Percentiles rank a stretch among this genome's conserved stretches.
phyloP scores from a whole-genome alignment of 2,888 invertebrate genomes.

The Spodoptera picta region DNA sequence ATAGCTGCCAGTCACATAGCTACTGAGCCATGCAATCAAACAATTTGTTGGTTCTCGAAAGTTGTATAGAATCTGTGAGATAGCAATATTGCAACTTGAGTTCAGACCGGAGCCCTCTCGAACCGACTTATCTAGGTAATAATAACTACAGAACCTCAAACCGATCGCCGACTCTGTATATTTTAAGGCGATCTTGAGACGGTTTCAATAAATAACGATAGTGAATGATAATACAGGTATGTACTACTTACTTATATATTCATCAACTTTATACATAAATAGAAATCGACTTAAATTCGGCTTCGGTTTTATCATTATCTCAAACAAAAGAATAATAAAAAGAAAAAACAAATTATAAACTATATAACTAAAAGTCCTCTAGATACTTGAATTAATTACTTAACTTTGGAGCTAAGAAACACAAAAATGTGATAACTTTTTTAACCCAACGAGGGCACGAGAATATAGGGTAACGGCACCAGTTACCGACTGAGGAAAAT shows the following conservation, averaged over 20 bases:
- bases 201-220: conserved; percentile 27
- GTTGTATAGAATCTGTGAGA: conserved; percentile 55
- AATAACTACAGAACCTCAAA: conserved; percentile 71
- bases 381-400: conserved; percentile 8
- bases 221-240: too few species aligned
- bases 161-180: conserved; percentile 34
- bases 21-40: conserved; percentile 1
- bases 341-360: too few species aligned
- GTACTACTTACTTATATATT: too few species aligned
- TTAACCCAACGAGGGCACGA: conserved; percentile 13
- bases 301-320: too few species aligned
- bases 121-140: conserved; percentile 77
- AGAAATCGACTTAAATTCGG: too few species aligned
- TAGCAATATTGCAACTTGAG: conserved; percentile 75
- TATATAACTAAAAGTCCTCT: too few species aligned
- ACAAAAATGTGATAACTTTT: conserved; percentile 6
- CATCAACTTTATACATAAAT: background rate
- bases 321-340: too few species aligned
- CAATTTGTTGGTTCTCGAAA: conserved; percentile 34
- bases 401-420: conserved; percentile 7
- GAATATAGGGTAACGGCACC: conserved; percentile 6
- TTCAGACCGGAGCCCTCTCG: conserved; percentile 70
- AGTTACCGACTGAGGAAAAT: conserved; percentile 3
- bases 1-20: too few species aligned
- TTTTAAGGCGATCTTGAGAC: conserved; percentile 65